phyloP scores from a whole-genome alignment of 2,113 vertebrate genomes.

The Gymnorhina tibicen region DNA sequence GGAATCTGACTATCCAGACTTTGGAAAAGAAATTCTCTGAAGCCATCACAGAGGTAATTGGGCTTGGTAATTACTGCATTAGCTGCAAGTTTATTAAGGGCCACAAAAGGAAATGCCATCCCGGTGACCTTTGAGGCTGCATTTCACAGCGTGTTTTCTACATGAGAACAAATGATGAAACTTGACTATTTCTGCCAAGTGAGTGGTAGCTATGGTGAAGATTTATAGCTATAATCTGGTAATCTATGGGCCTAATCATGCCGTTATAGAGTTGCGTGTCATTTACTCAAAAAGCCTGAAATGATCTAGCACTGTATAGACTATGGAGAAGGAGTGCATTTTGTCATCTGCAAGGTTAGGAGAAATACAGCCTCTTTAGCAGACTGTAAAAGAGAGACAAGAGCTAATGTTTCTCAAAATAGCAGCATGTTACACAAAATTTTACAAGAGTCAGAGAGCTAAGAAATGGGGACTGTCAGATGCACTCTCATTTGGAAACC shows the following conservation, averaged over 20 bases:
- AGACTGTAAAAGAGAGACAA: conserved; percentile 10
- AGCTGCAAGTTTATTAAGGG: conserved; percentile 45
- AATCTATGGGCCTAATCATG: conserved; percentile 54
- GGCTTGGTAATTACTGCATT: conserved; percentile 49
- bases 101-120: conserved; percentile 30
- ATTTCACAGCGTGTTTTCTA: conserved; percentile 38
- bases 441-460: background rate
- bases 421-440: background rate
- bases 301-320: conserved; percentile 51
- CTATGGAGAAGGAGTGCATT: conserved; percentile 37
- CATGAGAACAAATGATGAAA: conserved; percentile 35
- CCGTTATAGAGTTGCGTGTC: conserved; percentile 43
- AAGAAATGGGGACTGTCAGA: background rate
- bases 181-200: conserved; percentile 18
- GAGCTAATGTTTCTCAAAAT: conserved; percentile 33
- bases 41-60: conserved; percentile 31
- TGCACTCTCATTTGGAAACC: background rate
- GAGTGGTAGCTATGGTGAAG: conserved; percentile 33
- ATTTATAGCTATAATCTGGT: conserved; percentile 55
- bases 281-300: conserved; percentile 37
- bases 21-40: background rate
- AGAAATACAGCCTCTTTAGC: conserved; percentile 48
- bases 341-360: conserved; percentile 61
- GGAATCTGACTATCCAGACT: background rate
- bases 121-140: conserved; percentile 35